Percentiles rank a stretch among this genome's conserved stretches.
Conservation (phyloP, 1,140 invertebrate genomes). For the Aphelinus atriplicis region DNA sequence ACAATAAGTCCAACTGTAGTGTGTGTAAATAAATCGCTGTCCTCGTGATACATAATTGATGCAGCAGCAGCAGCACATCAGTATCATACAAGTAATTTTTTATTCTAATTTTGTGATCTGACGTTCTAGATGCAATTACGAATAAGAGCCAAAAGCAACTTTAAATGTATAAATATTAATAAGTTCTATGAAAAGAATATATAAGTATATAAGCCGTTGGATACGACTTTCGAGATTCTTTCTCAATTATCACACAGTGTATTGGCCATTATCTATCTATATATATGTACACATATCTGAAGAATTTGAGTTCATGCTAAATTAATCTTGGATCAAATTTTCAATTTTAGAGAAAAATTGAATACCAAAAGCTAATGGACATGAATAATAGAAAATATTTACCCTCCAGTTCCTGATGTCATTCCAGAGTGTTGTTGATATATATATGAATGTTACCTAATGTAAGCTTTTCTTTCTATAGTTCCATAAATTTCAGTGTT, state of each 20-base stretch:
- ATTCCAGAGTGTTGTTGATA: constrained; percentile 85
- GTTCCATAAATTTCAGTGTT: background rate
- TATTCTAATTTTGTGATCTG: too few species aligned
- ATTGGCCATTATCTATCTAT: constrained; percentile 6
- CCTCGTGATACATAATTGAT: too few species aligned
- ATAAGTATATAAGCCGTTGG: constrained; percentile 34
- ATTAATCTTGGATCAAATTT: too few species aligned
- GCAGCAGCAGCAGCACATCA: too few species aligned
- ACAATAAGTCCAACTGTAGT: too few species aligned
- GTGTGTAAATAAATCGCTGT: too few species aligned
- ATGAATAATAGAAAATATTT: constrained; percentile 41
- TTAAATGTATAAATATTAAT: constrained; percentile 28
- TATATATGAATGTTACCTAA: constrained; percentile 10
- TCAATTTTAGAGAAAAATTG: too few species aligned
- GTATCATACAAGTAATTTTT: too few species aligned
- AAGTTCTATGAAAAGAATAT: background rate
- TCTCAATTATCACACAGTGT: constrained; percentile 29
- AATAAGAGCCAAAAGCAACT: background rate
- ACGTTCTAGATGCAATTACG: too few species aligned
- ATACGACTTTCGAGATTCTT: constrained; percentile 35
- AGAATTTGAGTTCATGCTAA: too few species aligned
- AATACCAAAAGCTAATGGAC: background rate
- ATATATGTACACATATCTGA: too few species aligned
- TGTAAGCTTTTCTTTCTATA: constrained; percentile 1
- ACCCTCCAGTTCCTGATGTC: constrained; percentile 93